These are phyloP conservation scores for Buphagus erythrorhynchus DNA, from an alignment of 2,797 vertebrate genomes.

Conservation along the genomic window DNA sequence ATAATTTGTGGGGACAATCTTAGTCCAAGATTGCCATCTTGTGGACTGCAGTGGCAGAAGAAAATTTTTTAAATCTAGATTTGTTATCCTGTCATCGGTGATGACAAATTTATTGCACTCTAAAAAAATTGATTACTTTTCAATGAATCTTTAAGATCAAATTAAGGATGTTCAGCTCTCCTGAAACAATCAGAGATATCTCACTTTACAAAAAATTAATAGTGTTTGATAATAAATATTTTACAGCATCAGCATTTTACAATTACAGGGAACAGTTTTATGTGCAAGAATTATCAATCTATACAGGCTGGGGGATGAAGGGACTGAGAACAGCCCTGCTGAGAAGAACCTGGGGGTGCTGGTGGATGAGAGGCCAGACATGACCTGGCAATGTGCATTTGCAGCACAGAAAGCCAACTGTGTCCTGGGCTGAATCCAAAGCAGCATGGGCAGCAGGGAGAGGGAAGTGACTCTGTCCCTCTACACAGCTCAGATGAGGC, in stretches of 20 bases:
- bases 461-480: background rate
- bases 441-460: fast-evolving
- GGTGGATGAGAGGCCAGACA: background rate
- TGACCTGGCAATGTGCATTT: fast-evolving
- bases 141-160: background rate
- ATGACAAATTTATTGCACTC: background rate
- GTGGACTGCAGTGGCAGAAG: constrained; percentile 12
- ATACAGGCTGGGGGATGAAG: background rate
- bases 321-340: background rate
- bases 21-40: constrained; percentile 73
- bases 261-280: constrained; percentile 18
- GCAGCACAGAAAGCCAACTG: fast-evolving
- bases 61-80: background rate
- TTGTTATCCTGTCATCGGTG: background rate
- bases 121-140: background rate
- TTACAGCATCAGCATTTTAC: background rate
- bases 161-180: background rate
- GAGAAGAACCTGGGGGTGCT: background rate
- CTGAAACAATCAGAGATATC: background rate
- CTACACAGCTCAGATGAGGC: fast-evolving
- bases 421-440: background rate
- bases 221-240: constrained; percentile 27
- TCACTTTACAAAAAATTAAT: background rate
- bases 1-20: background rate
- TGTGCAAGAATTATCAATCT: background rate